A percentile compares a stretch with the other conserved stretches of the same genome.
Conservation (phyloP, 2,113 vertebrate species). For the Acinonyx jubatus region DNA sequence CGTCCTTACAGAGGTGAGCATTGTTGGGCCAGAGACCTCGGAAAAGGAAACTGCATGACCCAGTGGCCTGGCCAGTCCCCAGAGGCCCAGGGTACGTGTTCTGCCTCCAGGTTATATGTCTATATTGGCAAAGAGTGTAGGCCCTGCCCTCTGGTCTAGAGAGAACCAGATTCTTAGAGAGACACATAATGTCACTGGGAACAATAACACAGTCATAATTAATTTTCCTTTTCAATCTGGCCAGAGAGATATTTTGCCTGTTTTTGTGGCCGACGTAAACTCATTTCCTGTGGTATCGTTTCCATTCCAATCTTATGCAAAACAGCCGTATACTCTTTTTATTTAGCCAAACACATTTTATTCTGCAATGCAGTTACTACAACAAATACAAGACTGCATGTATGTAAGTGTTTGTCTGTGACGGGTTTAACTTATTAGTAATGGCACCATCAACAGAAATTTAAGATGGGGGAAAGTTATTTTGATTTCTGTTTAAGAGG, state of each 20-base stretch:
- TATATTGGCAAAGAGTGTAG: not conserved
- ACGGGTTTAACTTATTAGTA: slow-evolving; percentile 53
- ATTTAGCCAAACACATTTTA: slow-evolving; percentile 67
- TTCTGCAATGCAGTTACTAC: slow-evolving; percentile 62
- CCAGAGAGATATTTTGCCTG: slow-evolving; percentile 32
- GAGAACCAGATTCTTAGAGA: slow-evolving; percentile 36
- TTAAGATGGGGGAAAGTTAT: slow-evolving; percentile 68
- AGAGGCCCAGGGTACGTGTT: not conserved
- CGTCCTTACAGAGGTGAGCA: not conserved
- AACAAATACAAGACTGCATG: not conserved
- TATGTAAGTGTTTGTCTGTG: slow-evolving; percentile 57
- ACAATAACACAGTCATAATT: not conserved
- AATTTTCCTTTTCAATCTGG: slow-evolving; percentile 55
- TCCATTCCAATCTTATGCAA: slow-evolving; percentile 29
- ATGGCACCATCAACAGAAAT: slow-evolving; percentile 61
- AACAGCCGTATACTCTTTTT: slow-evolving; percentile 62
- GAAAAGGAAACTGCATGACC: not conserved
- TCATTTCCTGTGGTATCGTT: slow-evolving; percentile 71
- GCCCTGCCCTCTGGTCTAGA: not conserved
- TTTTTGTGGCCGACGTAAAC: slow-evolving; percentile 73
- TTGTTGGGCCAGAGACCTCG: not conserved
- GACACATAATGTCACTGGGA: slow-evolving; percentile 17
- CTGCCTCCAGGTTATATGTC: not conserved
- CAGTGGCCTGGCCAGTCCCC: not conserved
- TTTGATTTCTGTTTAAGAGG: slow-evolving; percentile 74